Base-by-base conservation (phyloP, 2,113 vertebrate species). In the Eulemur macaco region DNA sequence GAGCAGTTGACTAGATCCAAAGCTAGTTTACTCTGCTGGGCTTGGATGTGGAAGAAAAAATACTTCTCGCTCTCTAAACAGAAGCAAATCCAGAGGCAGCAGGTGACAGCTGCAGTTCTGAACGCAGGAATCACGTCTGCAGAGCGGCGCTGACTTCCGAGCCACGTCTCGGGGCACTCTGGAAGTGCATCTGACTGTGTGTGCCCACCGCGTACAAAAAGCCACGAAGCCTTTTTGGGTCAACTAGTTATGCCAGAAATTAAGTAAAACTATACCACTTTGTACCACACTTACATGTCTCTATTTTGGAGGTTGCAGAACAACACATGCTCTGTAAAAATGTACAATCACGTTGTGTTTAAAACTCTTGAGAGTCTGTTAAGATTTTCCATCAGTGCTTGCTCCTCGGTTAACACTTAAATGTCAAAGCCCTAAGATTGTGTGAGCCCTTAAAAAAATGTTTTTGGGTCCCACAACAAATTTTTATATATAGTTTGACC, bases 301-400 rank as follows among this genome's bases (percentile, higher is more conserved):
- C 63, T 97, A 56, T 97, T 97, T 80, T 94, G 88, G 58, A 0
- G 14, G 80, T 52, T 96, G 74, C 6, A 74, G 96, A 96, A 95
- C 89, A 93, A 86, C 80, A 63, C 45, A 5, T 21, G 50, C 80
- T 77, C 86, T 81, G 10, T 90, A 12, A 50, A 11, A 96, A 93
- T 97, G 95, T 96, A 25, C 84, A 93, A 47, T 94, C 88, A 84
- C 88, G 56, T 66, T 89, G 31, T 89, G 31, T 85, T 89, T 23
- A 60, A 87, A 95, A 73, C 60, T 29, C 37, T 69, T 82, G 1
- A 54, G 25, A 37, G 42, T 69, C 84, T 80, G 13, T 85, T 86
- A 42, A 64, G 87, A 78, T 92, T 91, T 95, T 68, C 80, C 31
- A 23, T 93, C 80, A 39, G 4, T 23, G 50, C 50, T 0, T n/a